Percentiles rank a stretch among this genome's conserved stretches.
phyloP scores from a whole-genome alignment of 2,113 vertebrate genomes.

The Dromas ardeola region DNA sequence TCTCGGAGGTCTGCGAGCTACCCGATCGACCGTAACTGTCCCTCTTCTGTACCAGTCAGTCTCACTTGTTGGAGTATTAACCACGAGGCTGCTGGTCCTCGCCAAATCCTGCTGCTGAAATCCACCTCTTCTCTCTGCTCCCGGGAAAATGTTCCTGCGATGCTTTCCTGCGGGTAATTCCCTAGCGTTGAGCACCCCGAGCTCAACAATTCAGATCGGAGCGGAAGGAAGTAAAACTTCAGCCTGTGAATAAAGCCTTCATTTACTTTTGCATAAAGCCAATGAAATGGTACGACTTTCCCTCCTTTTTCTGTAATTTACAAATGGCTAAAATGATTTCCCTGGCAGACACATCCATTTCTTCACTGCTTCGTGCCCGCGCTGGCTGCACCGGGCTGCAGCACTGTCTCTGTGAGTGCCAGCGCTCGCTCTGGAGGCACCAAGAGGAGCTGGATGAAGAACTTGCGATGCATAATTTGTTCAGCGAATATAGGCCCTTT shows the following conservation, averaged over 20 bases:
- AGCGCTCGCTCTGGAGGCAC: accelerated
- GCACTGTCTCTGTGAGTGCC: background rate
- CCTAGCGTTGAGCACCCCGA: accelerated
- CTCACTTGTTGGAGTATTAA: background rate
- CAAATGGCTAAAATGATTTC: background rate
- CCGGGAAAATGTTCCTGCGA: background rate
- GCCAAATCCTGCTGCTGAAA: background rate
- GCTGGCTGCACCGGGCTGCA: background rate
- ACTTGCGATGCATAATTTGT: background rate
- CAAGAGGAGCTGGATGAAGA: background rate
- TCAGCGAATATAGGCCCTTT: background rate
- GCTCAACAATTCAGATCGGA: background rate
- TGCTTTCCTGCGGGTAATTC: background rate
- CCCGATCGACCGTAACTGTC: background rate
- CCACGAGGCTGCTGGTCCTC: background rate
- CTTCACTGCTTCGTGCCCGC: background rate
- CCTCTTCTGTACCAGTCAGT: background rate
- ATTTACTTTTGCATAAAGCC: background rate
- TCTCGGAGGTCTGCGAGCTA: background rate
- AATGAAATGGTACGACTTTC: background rate
- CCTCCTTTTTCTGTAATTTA: background rate
- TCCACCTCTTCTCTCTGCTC: background rate
- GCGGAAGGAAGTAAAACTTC: background rate
- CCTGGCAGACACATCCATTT: background rate
- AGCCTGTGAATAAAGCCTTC: background rate